These are phyloP conservation scores for Porites cylindrica DNA, from an alignment of 92 coral and sea anemone genomes.

Conservation along the genomic window DNA sequence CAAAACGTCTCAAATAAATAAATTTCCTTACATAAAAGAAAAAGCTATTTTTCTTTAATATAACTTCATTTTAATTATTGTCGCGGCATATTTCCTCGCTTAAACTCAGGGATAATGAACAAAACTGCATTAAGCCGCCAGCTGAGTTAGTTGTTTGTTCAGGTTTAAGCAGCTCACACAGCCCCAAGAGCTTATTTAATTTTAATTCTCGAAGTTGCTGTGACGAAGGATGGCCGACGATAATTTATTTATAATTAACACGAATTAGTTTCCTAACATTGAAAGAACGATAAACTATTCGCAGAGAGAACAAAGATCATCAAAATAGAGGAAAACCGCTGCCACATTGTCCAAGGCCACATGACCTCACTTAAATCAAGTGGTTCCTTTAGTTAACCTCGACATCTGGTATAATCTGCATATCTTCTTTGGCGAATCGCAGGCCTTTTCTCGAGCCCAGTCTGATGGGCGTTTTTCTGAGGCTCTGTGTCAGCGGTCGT, in stretches of 20 bases:
- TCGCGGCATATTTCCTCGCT: background rate
- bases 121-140: no score
- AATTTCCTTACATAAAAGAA: background rate
- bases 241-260: background rate
- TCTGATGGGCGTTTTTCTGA: conserved; percentile 58
- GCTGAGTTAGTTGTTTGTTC: background rate
- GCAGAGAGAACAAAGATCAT: background rate
- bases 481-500: conserved; percentile 58
- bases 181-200: no score
- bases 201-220: no score
- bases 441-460: conserved; percentile 54
- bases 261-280: background rate
- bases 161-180: background rate
- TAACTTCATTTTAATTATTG: background rate
- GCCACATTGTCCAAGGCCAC: background rate
- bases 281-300: no score
- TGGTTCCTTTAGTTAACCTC: conserved; percentile 69
- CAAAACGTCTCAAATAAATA: conserved; percentile 1
- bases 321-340: background rate
- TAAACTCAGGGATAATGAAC: background rate
- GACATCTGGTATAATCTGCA: conserved; percentile 83
- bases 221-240: no score
- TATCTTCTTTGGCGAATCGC: conserved; percentile 43
- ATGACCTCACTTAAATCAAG: background rate
- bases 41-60: background rate